Base-by-base conservation (phyloP, 2,888 invertebrate genomes). In the Andrena minutula region DNA sequence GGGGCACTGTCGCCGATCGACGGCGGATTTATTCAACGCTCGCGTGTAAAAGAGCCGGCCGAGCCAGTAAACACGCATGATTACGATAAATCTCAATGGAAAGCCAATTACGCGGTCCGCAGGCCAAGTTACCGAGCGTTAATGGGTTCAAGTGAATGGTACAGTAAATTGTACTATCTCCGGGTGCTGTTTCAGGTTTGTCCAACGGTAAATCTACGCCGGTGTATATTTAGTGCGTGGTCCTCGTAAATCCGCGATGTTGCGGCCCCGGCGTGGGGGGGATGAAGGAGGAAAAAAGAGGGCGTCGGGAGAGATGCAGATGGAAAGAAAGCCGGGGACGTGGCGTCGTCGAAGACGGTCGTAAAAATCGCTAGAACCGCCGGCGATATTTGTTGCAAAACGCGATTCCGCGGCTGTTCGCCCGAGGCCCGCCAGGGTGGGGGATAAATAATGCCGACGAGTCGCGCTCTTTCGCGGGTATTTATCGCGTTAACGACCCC, bases 71-170 rank as follows among this genome's bases (percentile, higher is more conserved):
- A 78, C 83, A 87, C 75, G 88, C 85, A 79, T 85, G 85, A 85
- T 89, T 87, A 85, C 89, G 73, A 88, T 88, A 88, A 88, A 88
- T 88, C 89, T 89, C 81, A 87, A 88, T 85, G 83, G 87, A 79
- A 80, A 81, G 87, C 82, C 88, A 88, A 89, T 88, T 88, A 88
- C 82, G 82, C 56, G 74, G 83, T 60, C 74, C 75, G 47, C 73
- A 74, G 65, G 66, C 53, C 71, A 88, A 88, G 89, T 87, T 85
- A 80, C 75, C 79, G 53, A 66, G 82, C 88, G 85, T 85, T 88
- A 88, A 88, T 88, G 85, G 89, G 81, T 87, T 85, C 87, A 89
- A 88, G 89, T 89, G 89, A 89, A 88, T 88, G 88, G 80, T 87
- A 89, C 85, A 47, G 81, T 89, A 89, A 88, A 88, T 88, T 79